Evolutionary conservation across 2,888 invertebrate genomes (phyloP), one percentile per base, ranked within the genome.

Genomic region (Brachylomia viminalis): DNA sequence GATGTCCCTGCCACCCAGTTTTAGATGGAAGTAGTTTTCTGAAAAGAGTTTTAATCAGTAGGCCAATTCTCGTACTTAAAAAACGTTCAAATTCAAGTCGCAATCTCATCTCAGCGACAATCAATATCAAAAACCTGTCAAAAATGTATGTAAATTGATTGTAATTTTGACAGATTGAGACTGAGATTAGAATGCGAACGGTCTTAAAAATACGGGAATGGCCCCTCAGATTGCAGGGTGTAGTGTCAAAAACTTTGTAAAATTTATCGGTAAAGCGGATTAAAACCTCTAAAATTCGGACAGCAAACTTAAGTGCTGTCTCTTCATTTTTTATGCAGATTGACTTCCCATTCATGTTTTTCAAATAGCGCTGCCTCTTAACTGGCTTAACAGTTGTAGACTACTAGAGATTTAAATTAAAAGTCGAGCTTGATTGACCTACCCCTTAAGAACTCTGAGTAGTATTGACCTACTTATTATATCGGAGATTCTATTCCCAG

Each of bases 261-360:
- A 62, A 56, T 74, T 85, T 69, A 73, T 71, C 84, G 86, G 87
- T 86, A 90, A 92, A 92, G 87, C 83, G 88, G 90, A 91, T 93
- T 92, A 89, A 71, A 54, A 83, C 80, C 85, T 86, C 85, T 90
- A 85, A 89, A 91, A 90, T 90, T 85, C 45, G 54, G 85, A 75
- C 73, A 82, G 62, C 65, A 75, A 82, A 82, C 85, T 88, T 80
- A 72, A 89, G 89, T 89, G 90, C 83, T 92, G 90, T 90, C 91
- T 88, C 89, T 92, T 92, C 79, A 92, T 93, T 92, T 93, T 93
- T 93, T 92, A 94, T 92, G 92, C 90, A 93, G 90, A 92, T 94
- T 93, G 84, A 92, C 91, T 91, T 89, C 78, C 80, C 76, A 84
- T 6, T 6, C 38, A 93, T 92, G 90, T 93, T 93, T 91, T 90